Evolutionary conservation across 2,888 invertebrate genomes (phyloP).

Genomic region (Drosophila cognata): DNA sequence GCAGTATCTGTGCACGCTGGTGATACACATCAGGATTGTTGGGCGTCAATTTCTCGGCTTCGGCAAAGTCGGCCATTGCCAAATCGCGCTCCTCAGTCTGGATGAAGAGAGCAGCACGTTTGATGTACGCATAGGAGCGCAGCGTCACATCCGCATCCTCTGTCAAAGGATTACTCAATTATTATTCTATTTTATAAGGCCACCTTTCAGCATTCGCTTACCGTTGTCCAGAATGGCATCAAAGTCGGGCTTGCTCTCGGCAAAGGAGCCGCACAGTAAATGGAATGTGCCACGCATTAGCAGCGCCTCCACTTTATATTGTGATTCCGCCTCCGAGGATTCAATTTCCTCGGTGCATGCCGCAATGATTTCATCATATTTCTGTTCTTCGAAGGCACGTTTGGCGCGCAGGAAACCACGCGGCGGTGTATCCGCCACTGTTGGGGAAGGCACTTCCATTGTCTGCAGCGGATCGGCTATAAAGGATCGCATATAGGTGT

Average conservation of each 20-base stretch:
- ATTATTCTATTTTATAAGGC: background rate
- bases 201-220: slow-evolving; percentile 44
- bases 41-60: slow-evolving; percentile 91
- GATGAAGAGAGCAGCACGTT: slow-evolving; percentile 93
- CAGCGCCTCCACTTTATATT: slow-evolving; percentile 89
- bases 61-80: slow-evolving; percentile 92
- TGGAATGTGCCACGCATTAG: slow-evolving; percentile 94
- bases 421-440: slow-evolving; percentile 59
- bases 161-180: slow-evolving; percentile 34
- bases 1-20: slow-evolving; percentile 95
- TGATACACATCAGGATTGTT: slow-evolving; percentile 95
- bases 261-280: slow-evolving; percentile 91
- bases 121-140: slow-evolving; percentile 94
- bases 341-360: slow-evolving; percentile 93
- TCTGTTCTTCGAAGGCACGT: slow-evolving; percentile 88
- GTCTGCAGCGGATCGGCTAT: slow-evolving; percentile 92
- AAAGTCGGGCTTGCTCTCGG: slow-evolving; percentile 90
- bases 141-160: slow-evolving; percentile 87
- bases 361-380: slow-evolving; percentile 91
- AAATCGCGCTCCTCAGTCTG: slow-evolving; percentile 91
- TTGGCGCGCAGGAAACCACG: slow-evolving; percentile 91
- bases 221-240: slow-evolving; percentile 88
- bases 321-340: slow-evolving; percentile 87
- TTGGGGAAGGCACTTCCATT: slow-evolving; percentile 83
- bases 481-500: slow-evolving; percentile 94